A percentile compares a stretch with the other conserved stretches of the same genome.
phyloP scores from a whole-genome alignment of 2,113 vertebrate genomes.

The Dendrocopos noguchii region DNA sequence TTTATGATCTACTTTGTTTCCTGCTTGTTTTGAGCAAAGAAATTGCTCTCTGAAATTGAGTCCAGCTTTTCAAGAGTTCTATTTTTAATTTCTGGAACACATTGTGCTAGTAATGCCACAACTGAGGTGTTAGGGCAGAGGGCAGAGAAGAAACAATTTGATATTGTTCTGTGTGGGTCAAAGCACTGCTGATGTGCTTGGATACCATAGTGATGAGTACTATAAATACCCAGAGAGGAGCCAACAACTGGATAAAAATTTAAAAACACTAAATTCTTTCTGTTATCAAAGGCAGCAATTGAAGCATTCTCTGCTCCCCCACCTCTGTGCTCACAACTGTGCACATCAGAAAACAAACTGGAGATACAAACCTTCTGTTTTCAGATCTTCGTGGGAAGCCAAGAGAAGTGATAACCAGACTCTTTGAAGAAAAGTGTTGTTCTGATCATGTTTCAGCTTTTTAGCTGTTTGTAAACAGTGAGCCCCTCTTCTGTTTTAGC shows the following conservation, averaged over 20 bases:
- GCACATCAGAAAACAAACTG: neutral
- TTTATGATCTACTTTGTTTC: neutral
- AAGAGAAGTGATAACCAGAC: neutral
- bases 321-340: neutral
- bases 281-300: neutral
- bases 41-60: neutral
- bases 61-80: neutral
- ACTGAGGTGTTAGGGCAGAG: neutral
- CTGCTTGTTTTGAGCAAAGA: neutral
- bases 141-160: neutral
- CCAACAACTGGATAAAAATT: slow-evolving; percentile 42
- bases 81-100: neutral
- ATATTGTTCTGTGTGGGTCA: neutral
- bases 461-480: neutral
- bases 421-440: neutral
- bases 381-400: neutral
- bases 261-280: slow-evolving; percentile 51
- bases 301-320: neutral
- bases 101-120: neutral
- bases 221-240: slow-evolving; percentile 45
- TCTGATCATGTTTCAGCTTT: neutral
- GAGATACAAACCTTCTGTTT: neutral
- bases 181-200: neutral
- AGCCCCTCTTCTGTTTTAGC: neutral
- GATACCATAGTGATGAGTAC: slow-evolving; percentile 8